Evolutionary conservation across 1,140 invertebrate species (phyloP), one percentile per base, ranked within the genome.

Genomic region (Drosophila bocki): DNA sequence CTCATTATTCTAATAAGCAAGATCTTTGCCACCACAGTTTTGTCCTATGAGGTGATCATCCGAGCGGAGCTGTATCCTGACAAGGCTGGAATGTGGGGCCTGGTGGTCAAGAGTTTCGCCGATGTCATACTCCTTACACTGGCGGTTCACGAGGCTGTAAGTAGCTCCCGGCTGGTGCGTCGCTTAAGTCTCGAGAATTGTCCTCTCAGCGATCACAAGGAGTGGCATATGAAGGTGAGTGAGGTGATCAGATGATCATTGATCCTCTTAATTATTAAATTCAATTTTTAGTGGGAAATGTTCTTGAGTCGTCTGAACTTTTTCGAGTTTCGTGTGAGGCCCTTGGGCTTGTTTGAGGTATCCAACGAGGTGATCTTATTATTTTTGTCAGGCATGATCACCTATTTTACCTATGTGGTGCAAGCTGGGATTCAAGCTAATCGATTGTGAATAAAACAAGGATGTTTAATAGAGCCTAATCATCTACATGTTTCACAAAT

Each of bases 341-440:
- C 81, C 0, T 50, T 88, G 65, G 85, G 85, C 3, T 39, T 88
- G 1, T 88, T 88, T 32, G 85, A 88, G 15, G 72, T 88, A 22
- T 82, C 81, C 12, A 90, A 88, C 37, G 85, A 88, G 22, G 58
- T 88, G 7, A 88, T 88, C 26, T 56, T 88, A 39, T 29, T 85
- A 3, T 81, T 85, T 57, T 44, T 88, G 7, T 88, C 85, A 4
- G 68, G 81, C 7, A 56, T 88, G 59, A 76, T 88, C 8, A 90
- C 85, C 1, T 88, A 90, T 50, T 71, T 88, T 3, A 88, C 85
- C 6, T 88, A 79, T 33, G 77, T 88, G 39, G 45, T 88, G 8
- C 82, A 86, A 22, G 82, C 62, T 22, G 69, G 82, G 1, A 58
- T 85, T n/a, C 82, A 86, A 51, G 41, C 68, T 15, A 61, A 86